Evolutionary conservation across 1,140 invertebrate species (phyloP), one percentile per base, ranked within the genome.

Genomic region (Micrasema minimum): DNA sequence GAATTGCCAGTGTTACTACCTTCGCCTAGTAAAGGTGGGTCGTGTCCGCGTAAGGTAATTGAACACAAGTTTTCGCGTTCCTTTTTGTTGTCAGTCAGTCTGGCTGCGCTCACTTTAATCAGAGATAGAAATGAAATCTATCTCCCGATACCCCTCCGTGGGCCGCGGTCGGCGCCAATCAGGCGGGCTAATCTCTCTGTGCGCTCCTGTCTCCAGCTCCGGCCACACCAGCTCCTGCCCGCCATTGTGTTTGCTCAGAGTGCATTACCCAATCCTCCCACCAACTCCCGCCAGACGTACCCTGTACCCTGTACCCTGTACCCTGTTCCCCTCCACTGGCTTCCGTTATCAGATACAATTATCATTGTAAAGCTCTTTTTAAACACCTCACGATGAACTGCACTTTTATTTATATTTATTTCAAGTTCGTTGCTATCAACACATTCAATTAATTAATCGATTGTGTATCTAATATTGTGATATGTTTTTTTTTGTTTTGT

Each of bases 181-280:
- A 55, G 51, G 20, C 26, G 51, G 26, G 26, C 26, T 55, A 55
- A 55, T 55, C 23, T 35, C 23, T 14, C 50, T 12, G 11, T 16
- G 11, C 50, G 20, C 3, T 11, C 50, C 22, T 20, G 48, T 12
- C 48, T n/a, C 45, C 10, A 9, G 2, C 26, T 31, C 46, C 46
- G 2, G 16, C 16, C 46, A 2, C 18, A n/a, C 46, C 10, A n/a
- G 5, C 43, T 16, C n/a, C 43, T 16, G 43, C 18, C 9, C 48
- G n/a, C 1, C 12, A 12, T 22, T 2, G 5, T 53, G 50, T 53
- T 53, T 53, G 22, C 50, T 53, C 51, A 2, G 26, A 55, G 51
- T 55, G 51, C 51, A 55, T 37, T 31, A 31, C 16, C 26, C 51
- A 55, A 31, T 55, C 51, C 51, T 35, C 51, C 51, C 20, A n/a